Evolutionary conservation across 2,888 invertebrate species (phyloP), one percentile per base, ranked within the genome.

Genomic region (Rhagonycha fulva): DNA sequence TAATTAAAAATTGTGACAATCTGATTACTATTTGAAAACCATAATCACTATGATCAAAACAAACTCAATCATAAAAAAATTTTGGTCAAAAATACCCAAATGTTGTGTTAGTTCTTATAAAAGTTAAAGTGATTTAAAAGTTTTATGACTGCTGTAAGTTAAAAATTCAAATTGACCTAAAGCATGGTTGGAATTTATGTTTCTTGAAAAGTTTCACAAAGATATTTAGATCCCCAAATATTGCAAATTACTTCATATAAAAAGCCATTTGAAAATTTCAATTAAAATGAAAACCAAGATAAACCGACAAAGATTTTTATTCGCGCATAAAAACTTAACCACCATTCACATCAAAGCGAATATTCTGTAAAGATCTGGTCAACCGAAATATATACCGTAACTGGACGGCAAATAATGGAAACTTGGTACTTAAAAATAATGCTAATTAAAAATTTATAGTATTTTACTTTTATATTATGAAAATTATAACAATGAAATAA

Each of bases 251-350:
- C 30, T 19, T 24, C 47, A 32, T 63, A 66, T 19, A 63, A 63
- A 32, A 71, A 71, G 63, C 23, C 28, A 61, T 70, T 61, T 60
- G 14, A 71, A 32, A 68, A 67, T 68, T 66, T 72, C 72, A 72
- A 72, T 72, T 72, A 72, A 72, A 26, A 72, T 72, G 63, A 63
- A 71, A 71, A 71, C 47, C 47, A 32, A 19, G 68, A 24, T 24
- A 67, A 30, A 68, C 68, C 28, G 68, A 72, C 68, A 72, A 72
- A 72, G 72, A 61, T 62, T 72, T 68, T 47, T 72, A 72, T 68
- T 26, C 67, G 68, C 24, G 68, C 14, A 68, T 72, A 72, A 72
- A 72, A 72, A 72, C 66, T 24, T 62, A 68, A 60, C 68, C 24
- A 28, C 28, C 26, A 28, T 68, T 67, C 23, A 14, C 60, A 72